Evolutionary conservation across 2,113 vertebrate species (phyloP), one percentile per base, ranked within the genome.

Genomic region (Microcebus ravelobensis): DNA sequence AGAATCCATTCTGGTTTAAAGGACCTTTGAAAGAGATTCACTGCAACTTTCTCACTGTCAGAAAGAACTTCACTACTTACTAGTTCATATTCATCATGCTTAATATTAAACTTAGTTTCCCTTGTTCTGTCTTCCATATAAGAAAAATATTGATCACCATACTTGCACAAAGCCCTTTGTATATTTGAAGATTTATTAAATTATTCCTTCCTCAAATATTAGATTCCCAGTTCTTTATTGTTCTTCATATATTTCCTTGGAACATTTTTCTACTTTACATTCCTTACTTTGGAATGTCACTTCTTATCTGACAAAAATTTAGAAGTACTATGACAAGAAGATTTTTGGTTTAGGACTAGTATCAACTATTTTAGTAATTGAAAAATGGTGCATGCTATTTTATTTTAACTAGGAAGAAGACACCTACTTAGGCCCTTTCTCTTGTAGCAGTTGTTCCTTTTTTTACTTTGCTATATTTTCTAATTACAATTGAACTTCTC

Each of bases 121-220:
- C 42, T 73, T 84, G 52, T 61, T 95, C 92, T 94, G 20, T 61
- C 77, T 87, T 96, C 79, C 81, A 7, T 76, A 50, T 95, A 96
- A 96, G 74, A 55, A 91, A 91, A 80, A 74, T 93, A 97, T 92
- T 91, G 61, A 97, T 91, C 70, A 91, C 31, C 63, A 81, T 59
- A 48, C 65, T 95, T 87, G 36, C 39, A 87, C 52, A 96, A 94
- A 96, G 68, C 29, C 36, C 39, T 90, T 97, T 80, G 87, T 74
- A 91, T 39, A 87, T 80, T 42, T 45, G 45, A 96, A 91, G 87
- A 61, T 81, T 77, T 93, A 89, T 76, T 97, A 70, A 92, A 90
- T 77, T 55, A 96, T 81, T 85, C 17, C 39, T 77, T 82, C 27
- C 25, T 82, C 71, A 86, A 10, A 31, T 76, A 70, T 68, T 77